Base-by-base conservation (phyloP, 2,888 invertebrate genomes). In the Drosophila kambysellisi region DNA sequence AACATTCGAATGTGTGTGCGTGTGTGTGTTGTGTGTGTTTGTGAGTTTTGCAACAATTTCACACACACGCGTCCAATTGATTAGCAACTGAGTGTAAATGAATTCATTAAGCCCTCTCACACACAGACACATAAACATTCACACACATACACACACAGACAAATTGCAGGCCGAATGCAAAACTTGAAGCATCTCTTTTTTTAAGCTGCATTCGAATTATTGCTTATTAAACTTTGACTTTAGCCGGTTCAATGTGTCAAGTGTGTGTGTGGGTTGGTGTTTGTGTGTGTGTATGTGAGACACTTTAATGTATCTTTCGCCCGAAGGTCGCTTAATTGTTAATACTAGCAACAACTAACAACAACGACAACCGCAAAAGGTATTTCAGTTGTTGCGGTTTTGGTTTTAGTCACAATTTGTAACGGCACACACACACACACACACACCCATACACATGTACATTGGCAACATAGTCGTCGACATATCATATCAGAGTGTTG, bases 11-110 rank as follows among this genome's bases (percentile, higher is more conserved):
- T 46, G 20, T 25, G 46, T 46, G 46, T 12, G 7, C 12, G 12
- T 20, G 3, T 43, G 43, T 8, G 39, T 8, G 17, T 39, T 39
- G 56, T 25, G 20, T 25, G 25, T 61, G 57, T 63, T 35, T 54
- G 69, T 61, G 53, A 35, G 58, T 74, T 66, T 79, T 79, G 70
- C 76, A 74, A 52, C 62, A 70, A 67, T 76, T 37, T 11, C 51
- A 65, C 17, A 60, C 17, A 59, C 32, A 50, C 80, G 76, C 76
- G 89, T 85, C 83, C 86, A 88, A 85, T 87, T 89, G 86, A 89
- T 87, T 87, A 87, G 86, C 89, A 83, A 54, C 53, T 57, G 63
- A 63, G 85, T 85, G 86, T 83, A 75, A 88, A 89, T 87, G 86
- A 83, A 76, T 85, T 83, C 70, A 88, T 88, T 86, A 88, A 77